Evolutionary conservation across 23 tunicate species (phyloP), one percentile per base, ranked within the genome.

Genomic region (Halocynthia roretzi): DNA sequence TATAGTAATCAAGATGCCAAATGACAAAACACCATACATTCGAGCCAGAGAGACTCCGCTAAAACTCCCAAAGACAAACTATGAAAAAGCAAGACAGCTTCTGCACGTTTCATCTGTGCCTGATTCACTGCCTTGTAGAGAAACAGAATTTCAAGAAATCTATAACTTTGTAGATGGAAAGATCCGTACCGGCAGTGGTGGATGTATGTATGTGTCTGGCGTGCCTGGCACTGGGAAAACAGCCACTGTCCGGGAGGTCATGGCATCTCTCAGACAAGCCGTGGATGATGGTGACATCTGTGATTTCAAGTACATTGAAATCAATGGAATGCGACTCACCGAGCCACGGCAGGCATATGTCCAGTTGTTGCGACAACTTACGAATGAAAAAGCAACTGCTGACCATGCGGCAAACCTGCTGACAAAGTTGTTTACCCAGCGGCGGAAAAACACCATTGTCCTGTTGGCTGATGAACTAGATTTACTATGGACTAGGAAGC

Each of bases 181-280:
- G 72, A 85, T 96, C 0, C 54, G 55, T 7, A 80, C 91, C 14
- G 96, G 91, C 49, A 84, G 93, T 14, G 99, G 99, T 49, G 99
- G 99, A 80, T 93, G 94, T 77, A 80, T 87, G 94, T 87, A 81
- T 67, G 68, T 95, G 50, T 91, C 89, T 60, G 95, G 94, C 15
- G 99, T 87, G 15, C 99, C 95, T 40, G 99, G 99, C 40, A 96
- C 99, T 9, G 99, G 99, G 6, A 96, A 96, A 62, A 96, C 99
- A 55, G 99, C 99, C 8, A 96, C 99, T 18, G 91, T 91, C 20
- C 86, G 72, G 82, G 96, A 96, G 72, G 99, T 96, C 51, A 57
- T 96, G 56, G 68, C 86, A 5, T 58, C 75, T 21, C 57, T 96
- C 51, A 76, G 81, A 7, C 68, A 83, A 49, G 67, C 82, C 5